Conservation (phyloP, 2,113 vertebrate genomes). For the Vanacampus margaritifer region DNA sequence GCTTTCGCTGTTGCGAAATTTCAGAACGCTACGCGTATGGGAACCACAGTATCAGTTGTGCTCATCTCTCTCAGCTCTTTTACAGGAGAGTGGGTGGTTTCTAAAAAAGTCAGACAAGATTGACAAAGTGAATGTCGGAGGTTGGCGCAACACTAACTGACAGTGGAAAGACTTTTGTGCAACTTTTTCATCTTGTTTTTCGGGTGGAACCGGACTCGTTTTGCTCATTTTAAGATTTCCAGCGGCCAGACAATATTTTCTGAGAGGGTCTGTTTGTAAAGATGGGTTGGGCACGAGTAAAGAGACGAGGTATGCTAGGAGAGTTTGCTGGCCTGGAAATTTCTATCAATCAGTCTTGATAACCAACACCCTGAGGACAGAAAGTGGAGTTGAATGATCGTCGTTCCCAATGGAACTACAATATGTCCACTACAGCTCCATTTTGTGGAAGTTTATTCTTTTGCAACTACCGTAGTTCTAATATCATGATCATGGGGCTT, state of each 20-base stretch:
- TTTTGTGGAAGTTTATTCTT: slow-evolving; percentile 43
- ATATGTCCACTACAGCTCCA: slow-evolving; percentile 30
- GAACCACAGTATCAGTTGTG: slow-evolving; percentile 66
- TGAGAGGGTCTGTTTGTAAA: slow-evolving; percentile 35
- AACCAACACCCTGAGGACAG: slow-evolving; percentile 51
- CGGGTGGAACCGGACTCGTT: slow-evolving; percentile 20
- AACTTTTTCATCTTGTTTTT: slow-evolving; percentile 37
- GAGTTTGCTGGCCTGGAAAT: slow-evolving; percentile 48
- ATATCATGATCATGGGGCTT: slow-evolving; percentile 46
- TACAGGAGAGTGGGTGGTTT: slow-evolving; percentile 61
- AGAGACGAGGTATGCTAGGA: slow-evolving; percentile 32
- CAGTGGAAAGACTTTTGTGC: slow-evolving; percentile 61
- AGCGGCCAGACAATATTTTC: slow-evolving; percentile 25
- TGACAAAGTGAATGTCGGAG: slow-evolving; percentile 62
- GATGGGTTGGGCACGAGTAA: slow-evolving; percentile 28
- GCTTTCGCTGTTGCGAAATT: slow-evolving; percentile 71
- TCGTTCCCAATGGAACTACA: slow-evolving; percentile 37
- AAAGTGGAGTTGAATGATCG: slow-evolving; percentile 43
- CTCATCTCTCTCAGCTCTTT: slow-evolving; percentile 67
- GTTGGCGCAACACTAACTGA: slow-evolving; percentile 59
- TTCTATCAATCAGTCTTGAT: slow-evolving; percentile 48
- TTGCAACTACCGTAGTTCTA: slow-evolving; percentile 31
- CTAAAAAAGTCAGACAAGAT: slow-evolving; percentile 67
- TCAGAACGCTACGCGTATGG: slow-evolving; percentile 71
- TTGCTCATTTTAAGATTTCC: slow-evolving; percentile 49